A percentile compares a stretch with the other conserved stretches of the same genome.
Evolutionary conservation across 2,888 invertebrate species (phyloP).

Genomic region (Aphelenchoides bicaudatus): DNA sequence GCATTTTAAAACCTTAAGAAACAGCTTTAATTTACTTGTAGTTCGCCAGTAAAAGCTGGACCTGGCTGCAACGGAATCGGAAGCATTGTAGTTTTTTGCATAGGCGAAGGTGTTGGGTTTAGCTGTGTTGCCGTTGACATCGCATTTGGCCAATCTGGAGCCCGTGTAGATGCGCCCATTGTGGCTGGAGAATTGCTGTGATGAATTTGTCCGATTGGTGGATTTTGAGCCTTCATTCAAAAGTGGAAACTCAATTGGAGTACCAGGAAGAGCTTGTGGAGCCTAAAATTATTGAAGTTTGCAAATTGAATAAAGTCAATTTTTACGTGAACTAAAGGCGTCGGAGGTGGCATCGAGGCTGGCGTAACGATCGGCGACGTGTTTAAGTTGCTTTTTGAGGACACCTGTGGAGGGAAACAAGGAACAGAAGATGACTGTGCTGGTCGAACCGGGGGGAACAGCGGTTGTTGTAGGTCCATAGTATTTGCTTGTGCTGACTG

Average conservation of each 20-base stretch:
- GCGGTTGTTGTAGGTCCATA: background rate
- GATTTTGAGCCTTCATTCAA: slow-evolving; percentile 13
- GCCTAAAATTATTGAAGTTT: too few species aligned
- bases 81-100: slow-evolving; percentile 6
- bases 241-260: slow-evolving; percentile 16
- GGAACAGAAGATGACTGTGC: background rate
- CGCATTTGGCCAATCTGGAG: slow-evolving; percentile 1
- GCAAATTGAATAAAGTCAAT: too few species aligned
- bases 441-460: slow-evolving; percentile 4
- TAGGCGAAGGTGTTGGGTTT: background rate
- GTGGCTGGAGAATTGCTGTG: background rate
- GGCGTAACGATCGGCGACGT: slow-evolving; percentile 18
- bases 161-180: slow-evolving; percentile 9
- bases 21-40: slow-evolving; percentile 4
- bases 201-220: slow-evolving; percentile 7
- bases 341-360: slow-evolving; percentile 17
- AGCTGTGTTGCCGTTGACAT: background rate
- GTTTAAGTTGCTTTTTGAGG: background rate
- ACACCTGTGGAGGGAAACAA: slow-evolving; percentile 4
- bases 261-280: slow-evolving; percentile 13
- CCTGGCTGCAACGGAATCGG: slow-evolving; percentile 15
- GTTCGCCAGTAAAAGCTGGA: slow-evolving; percentile 15
- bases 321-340: slow-evolving; percentile 13
- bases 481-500: slow-evolving; percentile 1
- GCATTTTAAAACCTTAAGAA: background rate